Evolutionary conservation across 2,888 invertebrate species (phyloP).

Genomic region (Calliscelio sp.): DNA sequence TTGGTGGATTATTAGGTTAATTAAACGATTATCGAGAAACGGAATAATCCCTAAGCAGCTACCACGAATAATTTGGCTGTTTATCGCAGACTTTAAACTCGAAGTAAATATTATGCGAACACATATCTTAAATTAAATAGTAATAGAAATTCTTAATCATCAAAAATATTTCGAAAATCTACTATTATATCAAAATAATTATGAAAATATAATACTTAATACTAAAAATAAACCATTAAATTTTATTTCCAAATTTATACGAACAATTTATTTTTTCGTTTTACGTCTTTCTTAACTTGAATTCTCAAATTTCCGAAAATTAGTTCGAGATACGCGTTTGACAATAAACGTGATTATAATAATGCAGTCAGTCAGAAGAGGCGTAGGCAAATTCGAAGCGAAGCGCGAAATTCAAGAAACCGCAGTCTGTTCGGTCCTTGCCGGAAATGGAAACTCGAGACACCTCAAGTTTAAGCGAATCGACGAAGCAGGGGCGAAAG

Average conservation of each 20-base stretch:
- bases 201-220: no score
- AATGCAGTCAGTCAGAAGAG: constrained; percentile 61
- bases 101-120: background rate
- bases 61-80: background rate
- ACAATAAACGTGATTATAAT: constrained; percentile 53
- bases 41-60: constrained; percentile 15
- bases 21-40: constrained; percentile 22
- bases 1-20: constrained; percentile 36
- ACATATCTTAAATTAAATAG: no score
- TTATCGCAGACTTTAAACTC: background rate
- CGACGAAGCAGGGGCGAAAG: constrained; percentile 59
- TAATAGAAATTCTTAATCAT: no score
- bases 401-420: constrained; percentile 77
- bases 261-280: no score
- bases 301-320: constrained; percentile 19
- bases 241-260: no score
- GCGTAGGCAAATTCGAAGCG: constrained; percentile 74
- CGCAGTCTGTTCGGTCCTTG: constrained; percentile 67
- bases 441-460: constrained; percentile 76
- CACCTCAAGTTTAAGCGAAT: constrained; percentile 64
- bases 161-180: no score
- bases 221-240: no score
- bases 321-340: constrained; percentile 3
- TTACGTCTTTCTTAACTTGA: no score
- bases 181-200: no score